Base-by-base conservation (phyloP, 2,113 vertebrate genomes). In the Pachyramphus minor region DNA sequence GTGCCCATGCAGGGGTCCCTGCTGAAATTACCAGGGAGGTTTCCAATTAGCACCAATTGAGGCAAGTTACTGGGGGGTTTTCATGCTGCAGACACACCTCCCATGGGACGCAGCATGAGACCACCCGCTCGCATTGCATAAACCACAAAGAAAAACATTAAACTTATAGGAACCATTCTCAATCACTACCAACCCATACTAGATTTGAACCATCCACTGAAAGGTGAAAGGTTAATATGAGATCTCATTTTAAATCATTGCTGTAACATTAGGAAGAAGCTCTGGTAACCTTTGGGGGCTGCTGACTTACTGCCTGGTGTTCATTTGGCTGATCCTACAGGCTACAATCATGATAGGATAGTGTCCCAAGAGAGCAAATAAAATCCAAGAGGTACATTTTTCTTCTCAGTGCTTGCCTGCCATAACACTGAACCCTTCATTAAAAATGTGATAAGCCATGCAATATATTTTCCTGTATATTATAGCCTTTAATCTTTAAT, bases 321-420 rank as follows among this genome's bases (percentile, higher is more conserved):
- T 93, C 96, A 93, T 96, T 93, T 95, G 93, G 84, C 92, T 91
- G 92, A 84, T 94, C 75, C 68, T 91, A 94, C 4, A 0, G 90
- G 94, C 88, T 95, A 77, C 84, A 86, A 59, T 83, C 95, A 72
- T 71, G 86, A 90, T 87, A 74, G 83, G 66, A 60, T 84, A 85
- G 85, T 72, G 84, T 95, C 96, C 88, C 97, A 93, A 56, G 96
- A 90, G 95, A 96, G 85, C 82, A 97, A 96, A 97, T 97, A 94
- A 97, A 97, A 96, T 83, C 87, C 94, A 93, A 82, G 95, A 95
- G 86, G 86, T 88, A 56, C 77, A 91, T 97, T 97, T 96, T 97
- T 89, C 92, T 96, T 95, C 90, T 92, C 78, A 80, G 73, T 8
- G 9, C 81, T 90, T 93, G 94, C 91, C 81, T 92, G 79, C 94